Conservation (phyloP, 1,140 invertebrate species). For the Antheraea mylitta region DNA sequence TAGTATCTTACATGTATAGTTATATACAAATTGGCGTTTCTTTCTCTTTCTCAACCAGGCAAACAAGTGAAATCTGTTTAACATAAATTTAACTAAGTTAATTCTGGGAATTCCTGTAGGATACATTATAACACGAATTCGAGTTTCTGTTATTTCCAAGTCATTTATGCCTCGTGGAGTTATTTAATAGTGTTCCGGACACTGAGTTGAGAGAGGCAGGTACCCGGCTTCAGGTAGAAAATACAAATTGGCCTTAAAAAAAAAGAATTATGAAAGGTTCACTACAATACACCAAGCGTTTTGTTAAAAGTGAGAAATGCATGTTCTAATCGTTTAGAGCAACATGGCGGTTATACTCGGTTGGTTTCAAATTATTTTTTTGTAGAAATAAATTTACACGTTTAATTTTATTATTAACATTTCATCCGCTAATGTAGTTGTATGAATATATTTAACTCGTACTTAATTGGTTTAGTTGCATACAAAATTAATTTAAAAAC, state of each 20-base stretch:
- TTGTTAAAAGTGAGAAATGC: constrained; percentile 26
- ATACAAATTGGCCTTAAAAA: constrained; percentile 32
- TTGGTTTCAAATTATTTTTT: constrained; percentile 8
- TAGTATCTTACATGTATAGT: too few relatives aligned
- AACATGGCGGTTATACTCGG: background rate
- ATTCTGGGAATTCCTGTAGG: too few relatives aligned
- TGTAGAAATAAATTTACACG: constrained; percentile 16
- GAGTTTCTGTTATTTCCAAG: constrained; percentile 39
- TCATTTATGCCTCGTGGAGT: constrained; percentile 50
- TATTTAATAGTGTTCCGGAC: constrained; percentile 60
- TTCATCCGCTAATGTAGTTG: constrained; percentile 15
- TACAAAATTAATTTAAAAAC: background rate
- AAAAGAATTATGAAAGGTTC: constrained; percentile 33
- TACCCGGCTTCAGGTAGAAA: constrained; percentile 56
- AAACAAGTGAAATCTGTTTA: too few relatives aligned
- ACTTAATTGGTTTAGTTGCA: constrained; percentile 2
- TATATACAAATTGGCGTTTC: too few relatives aligned
- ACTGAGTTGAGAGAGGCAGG: constrained; percentile 50
- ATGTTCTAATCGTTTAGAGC: constrained; percentile 4
- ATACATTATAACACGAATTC: constrained; percentile 26
- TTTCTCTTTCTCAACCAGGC: too few relatives aligned
- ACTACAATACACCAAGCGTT: constrained; percentile 9
- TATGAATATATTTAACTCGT: background rate
- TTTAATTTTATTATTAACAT: constrained; percentile 22
- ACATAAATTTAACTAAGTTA: too few relatives aligned